phyloP scores from a whole-genome alignment of 2,113 vertebrate species.

The Thymallus thymallus region DNA sequence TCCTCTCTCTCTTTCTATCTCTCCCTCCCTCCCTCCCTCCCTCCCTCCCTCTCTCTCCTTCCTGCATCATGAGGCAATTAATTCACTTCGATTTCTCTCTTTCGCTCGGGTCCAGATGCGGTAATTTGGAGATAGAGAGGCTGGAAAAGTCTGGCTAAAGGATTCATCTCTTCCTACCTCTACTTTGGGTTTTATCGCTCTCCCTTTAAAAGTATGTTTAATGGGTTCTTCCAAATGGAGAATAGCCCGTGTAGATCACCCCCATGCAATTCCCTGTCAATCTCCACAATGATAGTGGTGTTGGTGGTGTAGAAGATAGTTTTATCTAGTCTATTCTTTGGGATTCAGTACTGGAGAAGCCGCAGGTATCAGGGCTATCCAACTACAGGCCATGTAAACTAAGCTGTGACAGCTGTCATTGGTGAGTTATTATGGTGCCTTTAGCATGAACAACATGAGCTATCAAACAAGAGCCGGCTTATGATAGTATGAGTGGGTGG shows the following conservation, averaged over 20 bases:
- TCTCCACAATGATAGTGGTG: slow-evolving; percentile 33
- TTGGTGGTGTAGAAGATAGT: slow-evolving; percentile 37
- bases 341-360: background rate
- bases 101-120: slow-evolving; percentile 17
- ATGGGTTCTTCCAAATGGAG: slow-evolving; percentile 52
- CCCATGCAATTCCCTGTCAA: slow-evolving; percentile 38
- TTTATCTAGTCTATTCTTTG: background rate
- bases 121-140: slow-evolving; percentile 46
- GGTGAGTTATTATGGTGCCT: too few species aligned
- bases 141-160: slow-evolving; percentile 45
- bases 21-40: background rate
- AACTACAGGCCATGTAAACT: background rate
- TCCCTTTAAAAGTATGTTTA: slow-evolving; percentile 62
- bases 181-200: slow-evolving; percentile 48
- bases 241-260: slow-evolving; percentile 60
- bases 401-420: background rate
- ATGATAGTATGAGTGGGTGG: too few species aligned
- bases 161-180: slow-evolving; percentile 55
- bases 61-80: slow-evolving; percentile 15
- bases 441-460: too few species aligned
- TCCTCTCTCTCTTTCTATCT: too few species aligned
- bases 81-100: slow-evolving; percentile 29
- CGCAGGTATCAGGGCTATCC: background rate
- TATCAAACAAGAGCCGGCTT: too few species aligned
- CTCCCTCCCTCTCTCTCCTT: background rate